phyloP scores from a whole-genome alignment of 2,797 vertebrate genomes.

The Diglossa cyanea region DNA sequence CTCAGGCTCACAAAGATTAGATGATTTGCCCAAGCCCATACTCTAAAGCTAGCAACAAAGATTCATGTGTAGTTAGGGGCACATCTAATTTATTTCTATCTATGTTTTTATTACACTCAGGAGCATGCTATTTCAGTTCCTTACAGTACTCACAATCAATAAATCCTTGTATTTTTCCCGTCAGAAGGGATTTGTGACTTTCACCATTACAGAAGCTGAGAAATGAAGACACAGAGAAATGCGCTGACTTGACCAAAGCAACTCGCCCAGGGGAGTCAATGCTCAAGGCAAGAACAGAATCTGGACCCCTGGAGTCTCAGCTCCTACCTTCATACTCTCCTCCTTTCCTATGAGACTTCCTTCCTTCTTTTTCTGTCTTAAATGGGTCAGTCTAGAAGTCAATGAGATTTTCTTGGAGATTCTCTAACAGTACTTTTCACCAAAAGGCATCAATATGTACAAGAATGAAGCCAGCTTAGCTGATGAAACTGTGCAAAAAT shows the following conservation, averaged over 20 bases:
- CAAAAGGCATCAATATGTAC: background rate
- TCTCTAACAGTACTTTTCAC: background rate
- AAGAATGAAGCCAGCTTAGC: background rate
- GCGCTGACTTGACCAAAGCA: background rate
- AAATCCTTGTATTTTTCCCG: conserved; percentile 3
- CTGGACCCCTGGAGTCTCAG: background rate
- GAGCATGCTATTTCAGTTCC: conserved; percentile 42
- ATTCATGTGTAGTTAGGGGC: background rate
- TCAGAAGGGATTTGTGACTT: conserved; percentile 49
- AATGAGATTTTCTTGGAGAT: background rate
- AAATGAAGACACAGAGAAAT: conserved; percentile 6
- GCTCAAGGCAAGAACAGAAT: background rate
- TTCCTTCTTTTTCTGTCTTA: background rate
- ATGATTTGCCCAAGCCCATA: background rate
- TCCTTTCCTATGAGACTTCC: background rate
- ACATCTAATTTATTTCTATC: conserved; percentile 44
- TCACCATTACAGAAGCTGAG: background rate
- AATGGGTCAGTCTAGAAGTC: background rate
- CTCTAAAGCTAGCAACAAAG: background rate
- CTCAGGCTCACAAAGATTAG: background rate
- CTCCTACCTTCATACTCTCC: background rate
- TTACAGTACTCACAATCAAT: conserved; percentile 46
- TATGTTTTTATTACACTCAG: conserved; percentile 37
- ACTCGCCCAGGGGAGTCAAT: background rate
- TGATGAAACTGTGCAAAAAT: background rate